Base-by-base conservation (phyloP, 1,140 invertebrate genomes). In the Phthorimaea operculella region DNA sequence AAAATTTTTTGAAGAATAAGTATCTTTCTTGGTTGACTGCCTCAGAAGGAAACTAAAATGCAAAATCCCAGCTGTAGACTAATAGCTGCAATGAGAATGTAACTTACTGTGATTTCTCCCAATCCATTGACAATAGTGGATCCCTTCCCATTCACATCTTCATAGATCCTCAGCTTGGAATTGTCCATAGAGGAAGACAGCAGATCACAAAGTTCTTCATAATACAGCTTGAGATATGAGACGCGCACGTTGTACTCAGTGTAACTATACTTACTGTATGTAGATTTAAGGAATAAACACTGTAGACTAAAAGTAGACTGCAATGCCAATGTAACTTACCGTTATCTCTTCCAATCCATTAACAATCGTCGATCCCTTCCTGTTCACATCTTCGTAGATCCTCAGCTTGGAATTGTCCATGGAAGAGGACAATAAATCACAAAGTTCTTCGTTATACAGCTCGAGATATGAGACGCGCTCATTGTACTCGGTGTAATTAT, bases 401-500 rank as follows among this genome's bases (percentile, higher is more conserved):
- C 93, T 94, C 63, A 96, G 88, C 79, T 94, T 93, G 14, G 90
- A 89, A 36, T 89, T 87, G 64, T 97, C 94, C 64, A 93, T 91
- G 12, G 77, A 79, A 0, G 70, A 56, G 16, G 81, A 74, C 0
- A 99, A 85, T 55, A 99, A 87, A 87, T 99, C 98, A 85, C 95
- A 96, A 5, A 99, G 78, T 75, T 99, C 97, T 82, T 99, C 98
- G 87, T 99, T 99, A 76, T 99, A 99, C 1, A 99, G 80, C 83
- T 99, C 98, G 10, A 99, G 86, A 76, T 97, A 98, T 0, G 95
- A 98, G 0, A 98, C 96, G 57, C 94, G 87, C 34, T 99, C 92
- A 0, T 94, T 94, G 74, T 93, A 96, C 79, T 99, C 96, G 1
- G 90, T 87, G 76, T 93, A 91, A 44, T 88, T 88, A n/a, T n/a